phyloP scores from a whole-genome alignment of 2,113 vertebrate species.

The Podarcis cretensis region DNA sequence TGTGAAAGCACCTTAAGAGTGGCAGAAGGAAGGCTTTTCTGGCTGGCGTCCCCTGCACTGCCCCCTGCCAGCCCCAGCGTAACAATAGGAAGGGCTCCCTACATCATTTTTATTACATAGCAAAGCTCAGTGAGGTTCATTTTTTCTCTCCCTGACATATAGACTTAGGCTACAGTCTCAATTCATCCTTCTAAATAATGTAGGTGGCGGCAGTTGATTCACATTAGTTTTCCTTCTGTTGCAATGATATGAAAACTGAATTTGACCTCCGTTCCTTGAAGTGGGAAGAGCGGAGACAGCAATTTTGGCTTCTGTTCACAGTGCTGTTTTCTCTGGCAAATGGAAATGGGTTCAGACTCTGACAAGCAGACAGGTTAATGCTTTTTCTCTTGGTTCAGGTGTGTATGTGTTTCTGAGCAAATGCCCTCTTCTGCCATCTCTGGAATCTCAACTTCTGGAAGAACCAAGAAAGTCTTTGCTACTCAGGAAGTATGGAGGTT shows the following conservation, averaged over 20 bases:
- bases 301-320: conserved; percentile 65
- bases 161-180: conserved; percentile 67
- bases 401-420: conserved; percentile 55
- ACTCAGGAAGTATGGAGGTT: conserved; percentile 15
- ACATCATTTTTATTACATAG: conserved; percentile 69
- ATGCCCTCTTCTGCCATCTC: conserved; percentile 39
- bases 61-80: conserved; percentile 46
- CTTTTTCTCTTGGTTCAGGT: conserved; percentile 54
- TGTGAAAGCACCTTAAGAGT: not conserved
- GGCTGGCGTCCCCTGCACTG: conserved; percentile 44
- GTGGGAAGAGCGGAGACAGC: conserved; percentile 58
- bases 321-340: conserved; percentile 44
- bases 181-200: conserved; percentile 74
- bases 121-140: conserved; percentile 66
- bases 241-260: conserved; percentile 68
- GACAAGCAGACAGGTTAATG: conserved; percentile 66
- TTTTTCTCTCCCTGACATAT: conserved; percentile 67
- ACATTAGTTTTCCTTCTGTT: conserved; percentile 72
- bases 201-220: conserved; percentile 69
- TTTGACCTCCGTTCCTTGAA: conserved; percentile 71
- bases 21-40: conserved; percentile 41
- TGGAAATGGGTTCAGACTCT: conserved; percentile 69
- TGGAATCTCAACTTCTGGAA: conserved; percentile 47
- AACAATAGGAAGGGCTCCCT: conserved; percentile 63
- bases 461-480: conserved; percentile 42